Evolutionary conservation across 2,113 vertebrate species (phyloP).

Genomic region (Rhegmatorhina hoffmannsi): DNA sequence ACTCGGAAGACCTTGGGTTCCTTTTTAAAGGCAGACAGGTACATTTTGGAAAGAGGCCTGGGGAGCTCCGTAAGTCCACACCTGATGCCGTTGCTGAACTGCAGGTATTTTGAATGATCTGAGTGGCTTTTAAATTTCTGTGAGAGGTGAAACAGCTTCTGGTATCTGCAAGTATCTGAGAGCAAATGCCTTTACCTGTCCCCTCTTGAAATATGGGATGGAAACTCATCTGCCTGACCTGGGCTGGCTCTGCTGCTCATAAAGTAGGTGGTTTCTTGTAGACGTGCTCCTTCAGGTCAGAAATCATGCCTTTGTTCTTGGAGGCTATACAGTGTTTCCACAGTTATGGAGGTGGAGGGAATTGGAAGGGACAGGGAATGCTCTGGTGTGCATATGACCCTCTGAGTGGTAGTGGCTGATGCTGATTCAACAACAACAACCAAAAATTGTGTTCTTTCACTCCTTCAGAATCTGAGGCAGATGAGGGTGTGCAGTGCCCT

Average conservation of each 20-base stretch:
- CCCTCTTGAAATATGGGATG: not conserved
- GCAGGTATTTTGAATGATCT: not conserved
- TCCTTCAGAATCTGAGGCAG: not conserved
- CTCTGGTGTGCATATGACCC: not conserved
- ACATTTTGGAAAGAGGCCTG: not conserved
- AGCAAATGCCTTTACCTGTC: not conserved
- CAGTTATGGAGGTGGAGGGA: not conserved
- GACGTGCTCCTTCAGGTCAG: not conserved
- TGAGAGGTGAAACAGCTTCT: not conserved
- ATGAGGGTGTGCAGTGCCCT: not conserved
- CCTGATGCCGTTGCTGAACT: not conserved
- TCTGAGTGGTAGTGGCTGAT: not conserved
- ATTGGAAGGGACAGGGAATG: not conserved
- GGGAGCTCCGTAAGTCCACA: not conserved
- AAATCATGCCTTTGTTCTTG: not conserved
- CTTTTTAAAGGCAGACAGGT: not conserved
- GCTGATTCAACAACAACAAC: fast-evolving
- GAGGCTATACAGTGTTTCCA: not conserved
- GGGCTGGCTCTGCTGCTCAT: not conserved
- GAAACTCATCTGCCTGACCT: not conserved
- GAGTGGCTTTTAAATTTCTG: not conserved
- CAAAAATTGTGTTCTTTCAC: not conserved
- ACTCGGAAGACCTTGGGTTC: not conserved
- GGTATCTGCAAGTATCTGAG: not conserved
- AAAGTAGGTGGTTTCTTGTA: not conserved